These are phyloP conservation scores for Shargacucullia verbasci DNA, from an alignment of 2,888 invertebrate species.

Conservation along the genomic window DNA sequence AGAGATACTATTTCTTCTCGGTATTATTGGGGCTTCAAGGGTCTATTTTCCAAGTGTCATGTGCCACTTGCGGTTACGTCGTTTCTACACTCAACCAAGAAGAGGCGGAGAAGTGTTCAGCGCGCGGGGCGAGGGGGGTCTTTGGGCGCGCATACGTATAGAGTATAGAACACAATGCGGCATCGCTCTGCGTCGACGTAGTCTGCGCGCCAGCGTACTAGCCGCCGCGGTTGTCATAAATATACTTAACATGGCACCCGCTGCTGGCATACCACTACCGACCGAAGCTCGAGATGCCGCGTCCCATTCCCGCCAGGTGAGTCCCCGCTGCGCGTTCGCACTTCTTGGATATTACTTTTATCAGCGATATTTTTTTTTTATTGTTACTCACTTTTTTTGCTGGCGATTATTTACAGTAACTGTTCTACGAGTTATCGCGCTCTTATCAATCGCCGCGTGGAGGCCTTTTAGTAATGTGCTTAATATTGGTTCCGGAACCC, in stretches of 20 bases:
- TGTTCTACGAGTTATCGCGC: constrained; percentile 56
- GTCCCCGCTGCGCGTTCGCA: constrained; percentile 73
- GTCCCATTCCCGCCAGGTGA: constrained; percentile 68
- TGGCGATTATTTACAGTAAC: constrained; percentile 62
- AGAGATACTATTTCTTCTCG: constrained; percentile 56
- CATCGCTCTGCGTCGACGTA: constrained; percentile 81
- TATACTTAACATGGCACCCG: constrained; percentile 68
- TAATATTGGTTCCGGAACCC: constrained; percentile 1
- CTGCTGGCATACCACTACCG: constrained; percentile 64
- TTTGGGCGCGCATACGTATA: constrained; percentile 72
- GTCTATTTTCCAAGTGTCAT: constrained; percentile 43
- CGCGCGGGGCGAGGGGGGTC: constrained; percentile 55
- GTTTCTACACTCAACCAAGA: constrained; percentile 44
- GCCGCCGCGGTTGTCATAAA: constrained; percentile 71
- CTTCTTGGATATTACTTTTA: constrained; percentile 11
- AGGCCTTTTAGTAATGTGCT: constrained; percentile 26
- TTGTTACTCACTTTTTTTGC: constrained; percentile 54
- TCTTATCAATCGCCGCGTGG: constrained; percentile 62
- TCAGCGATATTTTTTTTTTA: constrained; percentile 27
- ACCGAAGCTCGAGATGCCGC: constrained; percentile 58
- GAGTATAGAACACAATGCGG: constrained; percentile 83
- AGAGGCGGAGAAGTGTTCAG: constrained; percentile 48
- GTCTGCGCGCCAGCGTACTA: constrained; percentile 77
- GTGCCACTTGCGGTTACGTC: constrained; percentile 58
- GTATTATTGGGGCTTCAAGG: constrained; percentile 39